Percentiles rank a stretch among this genome's conserved stretches.
These are phyloP conservation scores for Actenoides hombroni DNA, from an alignment of 2,113 vertebrate genomes.

Conservation along the genomic window DNA sequence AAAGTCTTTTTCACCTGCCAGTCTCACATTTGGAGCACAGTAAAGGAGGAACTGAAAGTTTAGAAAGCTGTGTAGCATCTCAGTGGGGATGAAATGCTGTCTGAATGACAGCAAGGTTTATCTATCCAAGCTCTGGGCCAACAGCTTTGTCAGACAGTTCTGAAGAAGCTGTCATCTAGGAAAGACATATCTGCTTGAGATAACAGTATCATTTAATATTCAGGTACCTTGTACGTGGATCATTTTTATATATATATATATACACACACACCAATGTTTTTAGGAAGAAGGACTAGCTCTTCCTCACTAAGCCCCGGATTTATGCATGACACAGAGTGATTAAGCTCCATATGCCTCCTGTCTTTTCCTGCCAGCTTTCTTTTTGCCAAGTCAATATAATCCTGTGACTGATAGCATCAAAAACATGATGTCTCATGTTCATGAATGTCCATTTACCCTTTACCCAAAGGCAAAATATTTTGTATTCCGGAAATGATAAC, in stretches of 20 bases:
- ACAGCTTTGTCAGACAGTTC: background rate
- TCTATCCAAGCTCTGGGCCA: background rate
- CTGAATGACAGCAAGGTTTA: background rate
- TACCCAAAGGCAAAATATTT: background rate
- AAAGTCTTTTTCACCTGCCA: background rate
- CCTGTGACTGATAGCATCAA: background rate
- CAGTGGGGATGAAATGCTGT: background rate
- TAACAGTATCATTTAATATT: background rate
- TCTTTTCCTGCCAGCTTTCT: background rate
- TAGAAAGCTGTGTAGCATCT: background rate
- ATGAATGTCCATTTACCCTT: background rate
- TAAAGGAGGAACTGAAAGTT: background rate
- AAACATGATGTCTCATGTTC: background rate
- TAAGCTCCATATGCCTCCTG: background rate
- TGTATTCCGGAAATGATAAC: background rate
- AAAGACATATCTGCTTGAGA: background rate
- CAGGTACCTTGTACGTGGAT: background rate
- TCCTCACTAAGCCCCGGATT: background rate
- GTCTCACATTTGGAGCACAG: background rate
- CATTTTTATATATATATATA: background rate
- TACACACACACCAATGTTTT: background rate
- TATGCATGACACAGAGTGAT: background rate
- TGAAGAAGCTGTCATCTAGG: background rate
- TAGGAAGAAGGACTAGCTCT: background rate
- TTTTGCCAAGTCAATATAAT: background rate